Evolutionary conservation across 1,140 invertebrate species (phyloP).

Genomic region (Pseudomyrmex gracilis): DNA sequence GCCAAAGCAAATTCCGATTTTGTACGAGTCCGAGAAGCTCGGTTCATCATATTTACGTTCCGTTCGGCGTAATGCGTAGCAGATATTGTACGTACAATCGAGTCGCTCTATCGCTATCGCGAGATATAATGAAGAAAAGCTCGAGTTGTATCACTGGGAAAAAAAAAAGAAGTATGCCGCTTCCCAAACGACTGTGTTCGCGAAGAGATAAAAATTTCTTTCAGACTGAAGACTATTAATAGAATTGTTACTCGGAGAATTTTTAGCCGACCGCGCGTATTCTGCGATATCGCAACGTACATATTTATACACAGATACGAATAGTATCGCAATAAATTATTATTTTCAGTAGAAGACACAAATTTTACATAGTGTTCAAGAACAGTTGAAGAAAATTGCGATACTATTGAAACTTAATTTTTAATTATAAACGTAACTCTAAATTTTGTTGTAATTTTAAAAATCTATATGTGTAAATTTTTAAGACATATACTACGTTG

Average conservation of each 20-base stretch:
- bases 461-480: not conserved
- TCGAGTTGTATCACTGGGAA: not conserved
- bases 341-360: too few relatives aligned
- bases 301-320: not conserved
- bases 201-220: slow-evolving; percentile 42
- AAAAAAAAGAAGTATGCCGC: not conserved
- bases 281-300: slow-evolving; percentile 17
- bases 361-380: too few relatives aligned
- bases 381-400: too few relatives aligned
- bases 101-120: not conserved
- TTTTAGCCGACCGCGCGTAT: slow-evolving; percentile 27
- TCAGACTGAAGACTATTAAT: slow-evolving; percentile 49
- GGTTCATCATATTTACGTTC: not conserved
- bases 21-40: not conserved
- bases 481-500: not conserved
- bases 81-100: not conserved
- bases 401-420: too few relatives aligned
- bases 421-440: too few relatives aligned
- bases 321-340: too few relatives aligned
- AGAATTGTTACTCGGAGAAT: slow-evolving; percentile 49
- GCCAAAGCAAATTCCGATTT: not conserved
- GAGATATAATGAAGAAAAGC: not conserved
- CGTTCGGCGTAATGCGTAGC: not conserved
- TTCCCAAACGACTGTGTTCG: slow-evolving; percentile 4
- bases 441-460: too few relatives aligned